Evolutionary conservation across 2,113 vertebrate species (phyloP).

Genomic region (Formicarius rufipectus): DNA sequence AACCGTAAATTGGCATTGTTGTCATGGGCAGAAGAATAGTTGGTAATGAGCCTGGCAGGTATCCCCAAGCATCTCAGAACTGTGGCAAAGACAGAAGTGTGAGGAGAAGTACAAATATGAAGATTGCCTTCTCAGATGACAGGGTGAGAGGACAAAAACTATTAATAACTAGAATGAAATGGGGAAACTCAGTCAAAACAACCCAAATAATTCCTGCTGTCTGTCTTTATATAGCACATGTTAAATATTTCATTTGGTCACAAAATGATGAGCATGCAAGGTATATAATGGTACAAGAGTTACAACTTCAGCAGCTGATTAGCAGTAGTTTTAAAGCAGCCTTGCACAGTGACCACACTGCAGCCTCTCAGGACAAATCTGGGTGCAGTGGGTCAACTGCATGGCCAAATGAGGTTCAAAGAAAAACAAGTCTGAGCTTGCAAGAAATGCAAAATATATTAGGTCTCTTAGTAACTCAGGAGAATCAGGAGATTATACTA

Average conservation of each 20-base stretch:
- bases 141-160: background rate
- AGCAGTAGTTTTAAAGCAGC: background rate
- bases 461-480: background rate
- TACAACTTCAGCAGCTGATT: background rate
- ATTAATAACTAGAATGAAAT: background rate
- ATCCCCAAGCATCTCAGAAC: constrained; percentile 94
- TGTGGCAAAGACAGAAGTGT: constrained; percentile 35
- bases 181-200: background rate
- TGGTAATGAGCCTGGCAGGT: constrained; percentile 88
- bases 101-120: background rate
- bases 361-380: background rate
- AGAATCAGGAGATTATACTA: background rate
- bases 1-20: constrained; percentile 90
- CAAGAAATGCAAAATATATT: background rate
- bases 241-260: background rate
- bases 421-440: background rate
- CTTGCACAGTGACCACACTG: background rate
- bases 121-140: background rate
- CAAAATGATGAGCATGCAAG: background rate
- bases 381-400: background rate
- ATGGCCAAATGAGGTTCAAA: background rate
- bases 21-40: constrained; percentile 94
- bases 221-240: background rate
- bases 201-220: background rate
- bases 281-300: background rate